Evolutionary conservation across 1,140 invertebrate genomes (phyloP).

Genomic region (Melanaphis sacchari): DNA sequence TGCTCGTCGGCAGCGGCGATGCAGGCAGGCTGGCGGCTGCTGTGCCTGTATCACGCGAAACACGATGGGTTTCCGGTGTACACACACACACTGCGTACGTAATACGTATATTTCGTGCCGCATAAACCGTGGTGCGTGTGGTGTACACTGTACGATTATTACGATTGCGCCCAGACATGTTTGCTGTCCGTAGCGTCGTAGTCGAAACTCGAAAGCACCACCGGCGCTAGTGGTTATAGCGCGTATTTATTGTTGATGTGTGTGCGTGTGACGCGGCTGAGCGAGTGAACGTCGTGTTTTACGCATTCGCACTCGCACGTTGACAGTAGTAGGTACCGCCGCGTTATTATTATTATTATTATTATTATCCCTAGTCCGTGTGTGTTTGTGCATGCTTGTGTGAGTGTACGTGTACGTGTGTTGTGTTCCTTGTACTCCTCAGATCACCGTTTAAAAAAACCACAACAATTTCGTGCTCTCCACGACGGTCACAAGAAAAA

Average conservation of each 20-base stretch:
- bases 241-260: slow-evolving; percentile 9
- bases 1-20: no score
- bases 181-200: background rate
- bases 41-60: background rate
- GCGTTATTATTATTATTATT: background rate
- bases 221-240: background rate
- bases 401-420: background rate
- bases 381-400: background rate
- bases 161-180: background rate
- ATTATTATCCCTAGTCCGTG: background rate
- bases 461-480: background rate
- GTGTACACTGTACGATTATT: background rate
- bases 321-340: background rate
- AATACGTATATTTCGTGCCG: background rate
- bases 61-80: background rate
- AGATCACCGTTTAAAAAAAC: background rate
- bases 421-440: no score
- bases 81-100: background rate
- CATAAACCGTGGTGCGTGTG: background rate
- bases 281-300: slow-evolving; percentile 49
- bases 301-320: background rate
- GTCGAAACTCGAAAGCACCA: background rate
- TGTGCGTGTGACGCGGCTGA: slow-evolving; percentile 15
- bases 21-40: no score
- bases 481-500: background rate